Evolutionary conservation across 2,797 vertebrate genomes (phyloP), one percentile per base, ranked within the genome.

Genomic region (Gymnoscopelus braueri): DNA sequence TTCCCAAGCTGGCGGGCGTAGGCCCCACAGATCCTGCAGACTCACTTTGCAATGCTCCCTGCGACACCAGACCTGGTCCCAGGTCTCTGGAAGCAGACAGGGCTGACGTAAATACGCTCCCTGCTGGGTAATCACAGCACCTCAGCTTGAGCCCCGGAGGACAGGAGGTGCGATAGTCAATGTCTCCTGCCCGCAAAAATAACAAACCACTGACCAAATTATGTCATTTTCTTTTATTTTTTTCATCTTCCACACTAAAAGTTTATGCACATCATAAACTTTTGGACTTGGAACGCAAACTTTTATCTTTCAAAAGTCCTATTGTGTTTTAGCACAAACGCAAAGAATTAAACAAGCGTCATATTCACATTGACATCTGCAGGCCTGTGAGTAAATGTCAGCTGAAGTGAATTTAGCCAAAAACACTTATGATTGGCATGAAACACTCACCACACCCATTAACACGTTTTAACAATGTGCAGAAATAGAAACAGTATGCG

Each of bases 91-190:
- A 50, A 80, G 77, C 85, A 91, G 87, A 87, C 86, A 74, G 80
- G 65, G 60, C 77, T 94, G 93, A 94, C 92, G 93, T 93, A 93
- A 91, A 93, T 90, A 81, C 69, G 65, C 79, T 86, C 88, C 81
- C 83, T 83, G 72, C 82, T 87, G 85, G 72, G 78, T 86, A 87
- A 82, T 83, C 84, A 49, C 73, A 12, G 53, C 78, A 69, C 78
- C 71, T 44, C 80, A 82, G 72, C 80, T 73, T 71, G 50, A 72
- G 58, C 85, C 85, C 83, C 56, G 19, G 84, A 84, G 89, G 83
- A 69, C 55, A 14, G 67, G 65, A 75, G 70, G 65, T 62, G 66
- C n/a, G 74, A 87, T 84, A 35, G 60, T 14, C 78, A 55, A 76
- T 50, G 71, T 64, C 80, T 72, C 74, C 73, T 78, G 9, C 47